phyloP scores from a whole-genome alignment of 2,888 invertebrate species.

The Andrena bucephala region DNA sequence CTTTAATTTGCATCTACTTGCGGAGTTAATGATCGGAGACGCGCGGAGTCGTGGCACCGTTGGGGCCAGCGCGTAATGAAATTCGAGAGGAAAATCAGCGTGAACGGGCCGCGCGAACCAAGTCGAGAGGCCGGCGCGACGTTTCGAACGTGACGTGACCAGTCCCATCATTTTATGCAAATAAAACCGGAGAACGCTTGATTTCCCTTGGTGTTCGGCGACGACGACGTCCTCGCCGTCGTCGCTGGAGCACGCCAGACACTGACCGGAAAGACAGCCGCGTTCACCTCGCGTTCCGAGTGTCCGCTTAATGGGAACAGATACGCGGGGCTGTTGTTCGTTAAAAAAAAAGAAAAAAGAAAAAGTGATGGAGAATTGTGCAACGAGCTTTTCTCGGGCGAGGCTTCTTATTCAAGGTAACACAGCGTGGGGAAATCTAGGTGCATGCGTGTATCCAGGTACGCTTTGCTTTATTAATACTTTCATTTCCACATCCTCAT shows the following conservation, averaged over 20 bases:
- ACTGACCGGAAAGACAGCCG: slow-evolving; percentile 49
- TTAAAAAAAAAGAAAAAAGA: not conserved
- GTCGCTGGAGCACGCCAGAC: slow-evolving; percentile 40
- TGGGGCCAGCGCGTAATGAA: slow-evolving; percentile 66
- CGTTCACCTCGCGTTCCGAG: slow-evolving; percentile 24
- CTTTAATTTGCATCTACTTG: slow-evolving; percentile 67
- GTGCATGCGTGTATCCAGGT: not conserved
- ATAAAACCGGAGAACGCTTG: slow-evolving; percentile 82
- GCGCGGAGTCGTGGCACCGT: slow-evolving; percentile 50
- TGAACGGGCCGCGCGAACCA: slow-evolving; percentile 29
- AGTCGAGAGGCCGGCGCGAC: slow-evolving; percentile 58
- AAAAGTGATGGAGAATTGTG: not conserved
- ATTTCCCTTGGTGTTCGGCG: slow-evolving; percentile 83
- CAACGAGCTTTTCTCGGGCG: not conserved
- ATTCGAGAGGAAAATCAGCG: slow-evolving; percentile 71
- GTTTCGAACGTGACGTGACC: slow-evolving; percentile 79
- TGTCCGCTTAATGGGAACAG: slow-evolving; percentile 29
- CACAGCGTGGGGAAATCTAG: not conserved
- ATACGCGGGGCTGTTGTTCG: not conserved
- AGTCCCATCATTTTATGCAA: slow-evolving; percentile 85
- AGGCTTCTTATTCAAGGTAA: not conserved
- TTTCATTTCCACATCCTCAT: not conserved
- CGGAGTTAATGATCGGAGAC: slow-evolving; percentile 62
- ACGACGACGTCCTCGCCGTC: slow-evolving; percentile 39
- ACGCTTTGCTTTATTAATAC: not conserved